phyloP scores from a whole-genome alignment of 1,140 invertebrate genomes.

The Limonius californicus region DNA sequence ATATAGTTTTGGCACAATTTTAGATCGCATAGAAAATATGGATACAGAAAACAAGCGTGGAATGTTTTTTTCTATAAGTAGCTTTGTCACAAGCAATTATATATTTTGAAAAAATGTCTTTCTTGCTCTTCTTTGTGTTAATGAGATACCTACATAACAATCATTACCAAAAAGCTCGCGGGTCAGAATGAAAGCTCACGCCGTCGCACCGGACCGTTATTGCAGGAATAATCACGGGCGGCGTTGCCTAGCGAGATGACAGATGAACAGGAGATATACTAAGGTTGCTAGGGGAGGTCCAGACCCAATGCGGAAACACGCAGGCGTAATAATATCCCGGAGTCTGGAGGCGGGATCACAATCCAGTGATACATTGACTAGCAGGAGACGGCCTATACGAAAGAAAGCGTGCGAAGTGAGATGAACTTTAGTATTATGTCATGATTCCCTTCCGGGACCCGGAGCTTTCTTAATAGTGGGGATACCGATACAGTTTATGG shows the following conservation, averaged over 20 bases:
- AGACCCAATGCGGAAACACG: conserved; percentile 19
- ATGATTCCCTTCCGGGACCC: conserved; percentile 36
- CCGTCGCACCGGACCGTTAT: conserved; percentile 11
- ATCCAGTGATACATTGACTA: conserved; percentile 4
- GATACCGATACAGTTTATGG: conserved; percentile 46
- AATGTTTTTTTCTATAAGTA: too few species aligned
- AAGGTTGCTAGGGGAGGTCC: conserved; percentile 45
- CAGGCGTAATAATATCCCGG: conserved; percentile 26
- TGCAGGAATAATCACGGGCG: conserved; percentile 3
- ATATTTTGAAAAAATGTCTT: too few species aligned
- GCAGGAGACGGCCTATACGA: conserved; percentile 22
- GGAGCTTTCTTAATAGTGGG: conserved; percentile 38
- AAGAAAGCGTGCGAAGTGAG: background rate
- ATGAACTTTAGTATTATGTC: conserved; percentile 11
- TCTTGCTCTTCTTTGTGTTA: too few species aligned
- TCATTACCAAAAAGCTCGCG: too few species aligned
- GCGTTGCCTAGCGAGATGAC: conserved; percentile 21
- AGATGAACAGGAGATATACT: conserved; percentile 32
- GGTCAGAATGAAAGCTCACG: conserved; percentile 7
- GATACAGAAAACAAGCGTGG: too few species aligned
- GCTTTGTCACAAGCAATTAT: too few species aligned
- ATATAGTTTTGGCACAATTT: too few species aligned
- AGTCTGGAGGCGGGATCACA: conserved; percentile 29
- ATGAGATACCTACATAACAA: too few species aligned
- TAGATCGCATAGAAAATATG: too few species aligned